Base-by-base conservation (phyloP, 2,888 invertebrate genomes). In the Microdon myrmicae region DNA sequence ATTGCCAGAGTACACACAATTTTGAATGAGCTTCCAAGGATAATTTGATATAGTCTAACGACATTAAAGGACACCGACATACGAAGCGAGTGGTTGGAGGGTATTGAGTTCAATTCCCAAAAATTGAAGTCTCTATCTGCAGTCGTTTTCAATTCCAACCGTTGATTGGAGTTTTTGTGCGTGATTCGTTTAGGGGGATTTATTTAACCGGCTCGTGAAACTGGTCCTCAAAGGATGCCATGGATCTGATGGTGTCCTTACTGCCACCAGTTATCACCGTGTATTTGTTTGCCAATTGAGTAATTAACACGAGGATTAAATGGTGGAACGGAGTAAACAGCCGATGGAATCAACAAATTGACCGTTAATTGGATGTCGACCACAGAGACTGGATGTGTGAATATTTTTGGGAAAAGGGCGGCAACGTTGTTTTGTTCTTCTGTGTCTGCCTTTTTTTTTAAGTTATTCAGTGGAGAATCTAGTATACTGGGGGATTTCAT, bases 41-140 rank as follows among this genome's bases (percentile, higher is more conserved):
- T 58, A 64, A 53, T 47, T 58, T 51, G 32, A 64, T 64, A 45
- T 43, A 64, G 55, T 47, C 47, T 47, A 47, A 47, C 47, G 34
- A 19, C 26, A 28, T 55, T 41, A 55, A 55, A 29, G 55, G 43
- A 47, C 41, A 47, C 39, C 35, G 39, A 55, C n/a, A n/a, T n/a
- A n/a, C n/a, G n/a, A n/a, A n/a, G n/a, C n/a, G n/a, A n/a, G n/a
- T n/a, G n/a, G n/a, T n/a, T n/a, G n/a, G n/a, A 4, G 10, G 14
- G 20, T n/a, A 43, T 23, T 32, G 23, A 17, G 16, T 12, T 44
- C 23, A 34, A 26, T n/a, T n/a, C n/a, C 32, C 9, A 13, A 16
- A 19, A 26, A 43, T 34, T 51, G 34, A 51, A n/a, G n/a, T n/a
- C n/a, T n/a, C n/a, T n/a, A n/a, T n/a, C 35, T 26, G 16, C 34